Base-by-base conservation (phyloP, 2,888 invertebrate genomes). In the Drosophila mercatorum region DNA sequence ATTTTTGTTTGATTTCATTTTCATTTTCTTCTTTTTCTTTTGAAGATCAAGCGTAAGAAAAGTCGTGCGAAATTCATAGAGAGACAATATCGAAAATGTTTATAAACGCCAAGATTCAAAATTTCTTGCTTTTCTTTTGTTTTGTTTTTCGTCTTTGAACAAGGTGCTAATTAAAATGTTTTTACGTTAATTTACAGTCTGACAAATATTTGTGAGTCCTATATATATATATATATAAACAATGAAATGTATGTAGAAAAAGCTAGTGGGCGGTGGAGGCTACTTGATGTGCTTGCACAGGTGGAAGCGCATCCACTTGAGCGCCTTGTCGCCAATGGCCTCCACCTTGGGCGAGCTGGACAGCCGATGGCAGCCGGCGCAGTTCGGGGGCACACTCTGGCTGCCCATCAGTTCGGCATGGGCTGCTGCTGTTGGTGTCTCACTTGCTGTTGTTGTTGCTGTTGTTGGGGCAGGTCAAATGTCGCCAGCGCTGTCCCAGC, bases 401-500 rank as follows among this genome's bases (percentile, higher is more conserved):
- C 75, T 73, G 68, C 71, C 77, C 68, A 64, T 44, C 52, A 77
- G 70, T 61, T 77, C 72, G 5, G 55, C 26, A 52, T 64, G 57
- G 3, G 58, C 60, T n/a, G 55, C 11, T 28, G 49, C 12, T n/a
- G 43, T 12, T 43, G 47, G 3, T 5, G 51, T 34, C 34, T 34
- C 61, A 22, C 36, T 8, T 38, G 52, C 11, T n/a, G 59, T 5
- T 22, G 41, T 8, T 47, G 49, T 14, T 22, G 41, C 7, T 47
- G 49, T 14, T 7, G 49, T 64, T 28, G 28, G 28, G 41, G 65
- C 82, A 88, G 73, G 92, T 94, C 88, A 93, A 91, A 88, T 93
- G 68, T 92, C 92, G 76, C 90, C 90, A 67, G 88, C 82, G 47
- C 91, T 84, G 82, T 89, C 95, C 98, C 98, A 98, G 80, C 98